A percentile compares a stretch with the other conserved stretches of the same genome.
These are phyloP conservation scores for Lypha dubia DNA, from an alignment of 2,888 invertebrate genomes.

Conservation along the genomic window DNA sequence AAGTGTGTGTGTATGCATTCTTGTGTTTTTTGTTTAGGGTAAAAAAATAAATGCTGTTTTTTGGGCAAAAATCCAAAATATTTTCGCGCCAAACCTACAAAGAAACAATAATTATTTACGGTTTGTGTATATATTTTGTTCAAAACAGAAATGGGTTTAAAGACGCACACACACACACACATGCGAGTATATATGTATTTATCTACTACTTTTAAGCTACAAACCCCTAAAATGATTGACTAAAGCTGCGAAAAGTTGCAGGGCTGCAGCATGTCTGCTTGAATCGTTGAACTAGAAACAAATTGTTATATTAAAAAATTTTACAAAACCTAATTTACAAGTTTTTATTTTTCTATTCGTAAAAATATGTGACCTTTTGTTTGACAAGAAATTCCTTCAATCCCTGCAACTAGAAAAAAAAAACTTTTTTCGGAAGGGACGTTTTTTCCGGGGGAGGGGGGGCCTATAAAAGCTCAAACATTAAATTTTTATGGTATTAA, in stretches of 20 bases:
- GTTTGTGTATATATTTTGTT: conserved; percentile 49
- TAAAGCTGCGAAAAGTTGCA: neutral
- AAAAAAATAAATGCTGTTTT: conserved; percentile 63
- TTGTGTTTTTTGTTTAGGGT: conserved; percentile 48
- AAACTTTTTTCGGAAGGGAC: neutral
- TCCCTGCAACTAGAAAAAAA: neutral
- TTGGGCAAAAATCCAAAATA: conserved; percentile 67
- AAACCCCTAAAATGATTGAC: conserved; percentile 62
- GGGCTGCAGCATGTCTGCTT: neutral
- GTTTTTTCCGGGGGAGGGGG: too few relatives aligned
- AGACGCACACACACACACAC: neutral
- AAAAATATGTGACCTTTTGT: conserved; percentile 45
- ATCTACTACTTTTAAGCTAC: conserved; percentile 16
- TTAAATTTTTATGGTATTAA: too few relatives aligned
- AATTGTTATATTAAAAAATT: conserved; percentile 34
- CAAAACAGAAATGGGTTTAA: neutral
- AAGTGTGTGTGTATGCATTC: neutral
- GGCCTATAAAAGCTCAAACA: too few relatives aligned
- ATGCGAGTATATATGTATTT: too few relatives aligned
- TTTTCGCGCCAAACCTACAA: conserved; percentile 71
- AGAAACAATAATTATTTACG: conserved; percentile 60
- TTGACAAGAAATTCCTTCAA: neutral
- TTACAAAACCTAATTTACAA: conserved; percentile 25
- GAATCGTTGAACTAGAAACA: conserved; percentile 49
- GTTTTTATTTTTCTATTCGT: neutral